These are phyloP conservation scores for Paelopatides confundens DNA, from an alignment of 53 echinoderm and acorn worm genomes.

Conservation along the genomic window DNA sequence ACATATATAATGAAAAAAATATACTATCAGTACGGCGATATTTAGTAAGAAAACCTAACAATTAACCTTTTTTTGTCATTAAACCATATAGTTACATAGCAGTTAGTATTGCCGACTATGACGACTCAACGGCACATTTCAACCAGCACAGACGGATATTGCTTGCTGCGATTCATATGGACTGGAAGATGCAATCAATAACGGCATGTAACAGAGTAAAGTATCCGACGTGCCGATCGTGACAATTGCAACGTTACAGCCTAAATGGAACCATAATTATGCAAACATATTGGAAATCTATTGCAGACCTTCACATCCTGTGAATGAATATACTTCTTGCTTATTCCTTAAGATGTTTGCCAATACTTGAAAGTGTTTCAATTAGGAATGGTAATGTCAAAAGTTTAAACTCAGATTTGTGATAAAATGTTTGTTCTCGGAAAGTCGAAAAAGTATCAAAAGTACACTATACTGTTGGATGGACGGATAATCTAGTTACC, in stretches of 20 bases:
- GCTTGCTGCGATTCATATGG: background rate
- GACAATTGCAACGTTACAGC: background rate
- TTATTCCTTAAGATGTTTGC: background rate
- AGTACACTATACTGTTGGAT: too few relatives aligned
- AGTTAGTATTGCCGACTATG: too few relatives aligned
- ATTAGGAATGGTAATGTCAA: background rate
- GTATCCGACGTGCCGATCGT: background rate
- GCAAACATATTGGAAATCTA: background rate
- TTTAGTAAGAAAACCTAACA: too few relatives aligned
- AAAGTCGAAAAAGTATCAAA: too few relatives aligned
- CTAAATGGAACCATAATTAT: background rate
- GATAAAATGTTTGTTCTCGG: too few relatives aligned
- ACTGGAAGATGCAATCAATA: background rate
- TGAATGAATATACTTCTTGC: background rate
- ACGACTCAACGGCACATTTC: background rate
- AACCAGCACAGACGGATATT: background rate
- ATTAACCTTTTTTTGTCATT: background rate
- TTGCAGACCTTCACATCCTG: background rate
- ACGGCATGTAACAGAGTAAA: background rate
- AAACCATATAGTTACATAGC: background rate
- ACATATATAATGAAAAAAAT: too few relatives aligned
- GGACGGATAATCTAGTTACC: too few relatives aligned
- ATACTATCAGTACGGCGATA: too few relatives aligned
- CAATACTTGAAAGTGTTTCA: background rate
- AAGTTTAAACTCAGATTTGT: too few relatives aligned